Evolutionary conservation across 2,113 vertebrate genomes (phyloP), one percentile per base, ranked within the genome.

Genomic region (Trematocara nigrifrons): DNA sequence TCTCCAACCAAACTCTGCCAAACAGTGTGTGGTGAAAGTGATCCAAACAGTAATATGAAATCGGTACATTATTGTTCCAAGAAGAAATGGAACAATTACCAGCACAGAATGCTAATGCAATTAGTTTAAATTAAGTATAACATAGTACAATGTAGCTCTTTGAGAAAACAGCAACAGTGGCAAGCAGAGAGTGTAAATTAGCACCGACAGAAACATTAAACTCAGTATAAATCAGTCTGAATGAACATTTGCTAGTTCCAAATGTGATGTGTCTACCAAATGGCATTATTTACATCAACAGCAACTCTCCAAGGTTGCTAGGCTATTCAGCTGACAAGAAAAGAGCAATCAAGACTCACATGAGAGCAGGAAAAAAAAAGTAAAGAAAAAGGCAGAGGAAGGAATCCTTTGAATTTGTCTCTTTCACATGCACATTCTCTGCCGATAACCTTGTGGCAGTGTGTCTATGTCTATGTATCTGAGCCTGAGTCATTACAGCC

Each of bases 131-230:
- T 87, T 85, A 89, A 81, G 71, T 49, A 16, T 18, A 90, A 81
- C 57, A 81, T 29, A 18, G 52, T 16, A 12, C 26, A 29, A 66
- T 33, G 49, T 31, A 74, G 56, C 78, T 77, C 22, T 59, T 33
- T 88, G 85, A 88, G 71, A 82, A 79, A 64, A 83, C 53, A 42
- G 80, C 61, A 54, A 77, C 38, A 45, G 57, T 49, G 42, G 64
- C 61, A 86, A 83, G 86, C 87, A 51, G 56, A 82, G 20, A 86
- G 83, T 53, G 64, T 81, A 89, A 89, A 92, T 91, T 77, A 88
- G 78, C 80, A 10, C 35, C 13, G 90, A 93, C 92, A 90, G 69
- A 56, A 89, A 86, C 86, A 92, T 89, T 91, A 91, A 93, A 92
- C 83, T 89, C 56, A 2, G 81, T 86, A 90, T 94, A 90, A 93